A percentile compares a stretch with the other conserved stretches of the same genome.
phyloP scores from a whole-genome alignment of 2,888 invertebrate genomes.

The Ceriagrion tenellum region DNA sequence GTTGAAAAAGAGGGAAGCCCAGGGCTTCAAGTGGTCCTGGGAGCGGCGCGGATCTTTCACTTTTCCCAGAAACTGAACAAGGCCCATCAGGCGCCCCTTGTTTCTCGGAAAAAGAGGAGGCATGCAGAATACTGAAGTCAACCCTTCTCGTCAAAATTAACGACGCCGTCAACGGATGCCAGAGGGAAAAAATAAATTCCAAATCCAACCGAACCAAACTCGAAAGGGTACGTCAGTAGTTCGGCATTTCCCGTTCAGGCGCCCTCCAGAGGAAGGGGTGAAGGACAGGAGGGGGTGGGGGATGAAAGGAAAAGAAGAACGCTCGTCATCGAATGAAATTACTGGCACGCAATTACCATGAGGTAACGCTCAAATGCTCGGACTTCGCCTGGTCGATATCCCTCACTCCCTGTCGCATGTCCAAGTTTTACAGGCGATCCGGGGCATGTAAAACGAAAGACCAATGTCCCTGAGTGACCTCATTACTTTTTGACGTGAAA shows the following conservation, averaged over 20 bases:
- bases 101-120: not conserved
- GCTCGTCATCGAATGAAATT: not conserved
- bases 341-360: not conserved
- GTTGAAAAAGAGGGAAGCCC: not conserved
- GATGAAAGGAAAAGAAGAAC: not conserved
- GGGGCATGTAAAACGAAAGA: slow-evolving; percentile 19
- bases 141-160: slow-evolving; percentile 15
- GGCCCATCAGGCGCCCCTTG: not conserved
- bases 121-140: not conserved
- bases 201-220: not conserved
- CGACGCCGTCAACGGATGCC: not conserved
- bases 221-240: not conserved
- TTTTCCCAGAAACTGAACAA: not conserved
- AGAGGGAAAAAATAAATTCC: not conserved
- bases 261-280: not conserved
- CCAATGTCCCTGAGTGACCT: not conserved
- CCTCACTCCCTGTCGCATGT: not conserved
- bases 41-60: not conserved
- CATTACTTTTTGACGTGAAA: not conserved
- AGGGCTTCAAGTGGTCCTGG: not conserved
- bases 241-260: not conserved
- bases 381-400: not conserved
- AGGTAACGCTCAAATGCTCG: not conserved
- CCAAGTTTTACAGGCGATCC: not conserved
- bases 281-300: not conserved